phyloP scores from a whole-genome alignment of 2,797 vertebrate genomes.

The Eulemur mongoz region DNA sequence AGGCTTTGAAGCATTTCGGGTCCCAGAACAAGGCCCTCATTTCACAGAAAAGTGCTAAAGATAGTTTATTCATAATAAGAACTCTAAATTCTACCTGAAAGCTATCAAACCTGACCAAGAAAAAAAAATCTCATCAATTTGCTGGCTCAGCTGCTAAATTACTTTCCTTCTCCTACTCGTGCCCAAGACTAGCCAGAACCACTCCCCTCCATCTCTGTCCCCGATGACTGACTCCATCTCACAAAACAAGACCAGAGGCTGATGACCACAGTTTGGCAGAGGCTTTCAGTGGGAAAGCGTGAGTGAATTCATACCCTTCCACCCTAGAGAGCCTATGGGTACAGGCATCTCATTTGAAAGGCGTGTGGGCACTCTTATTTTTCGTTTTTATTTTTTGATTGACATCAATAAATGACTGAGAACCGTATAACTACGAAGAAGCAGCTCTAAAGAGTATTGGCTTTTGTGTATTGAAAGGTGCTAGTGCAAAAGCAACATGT shows the following conservation, averaged over 20 bases:
- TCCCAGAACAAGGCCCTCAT: background rate
- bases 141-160: background rate
- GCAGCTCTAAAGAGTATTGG: background rate
- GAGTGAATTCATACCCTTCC: background rate
- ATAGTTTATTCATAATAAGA: constrained; percentile 10
- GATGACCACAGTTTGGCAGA: background rate
- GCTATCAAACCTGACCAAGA: background rate
- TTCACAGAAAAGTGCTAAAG: constrained; percentile 50
- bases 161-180: background rate
- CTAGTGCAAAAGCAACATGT: background rate
- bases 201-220: background rate
- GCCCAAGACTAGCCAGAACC: background rate
- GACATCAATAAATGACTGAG: background rate
- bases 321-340: constrained; percentile 15
- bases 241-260: background rate
- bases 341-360: constrained; percentile 42
- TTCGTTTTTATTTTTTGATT: background rate
- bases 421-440: background rate
- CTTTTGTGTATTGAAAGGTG: background rate
- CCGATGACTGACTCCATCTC: background rate
- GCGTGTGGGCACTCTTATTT: background rate
- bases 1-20: constrained; percentile 39
- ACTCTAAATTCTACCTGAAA: constrained; percentile 45
- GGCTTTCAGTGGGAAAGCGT: background rate
- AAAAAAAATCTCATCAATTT: background rate